Conservation (phyloP, 1,140 invertebrate species). For the Nasonia giraulti region DNA sequence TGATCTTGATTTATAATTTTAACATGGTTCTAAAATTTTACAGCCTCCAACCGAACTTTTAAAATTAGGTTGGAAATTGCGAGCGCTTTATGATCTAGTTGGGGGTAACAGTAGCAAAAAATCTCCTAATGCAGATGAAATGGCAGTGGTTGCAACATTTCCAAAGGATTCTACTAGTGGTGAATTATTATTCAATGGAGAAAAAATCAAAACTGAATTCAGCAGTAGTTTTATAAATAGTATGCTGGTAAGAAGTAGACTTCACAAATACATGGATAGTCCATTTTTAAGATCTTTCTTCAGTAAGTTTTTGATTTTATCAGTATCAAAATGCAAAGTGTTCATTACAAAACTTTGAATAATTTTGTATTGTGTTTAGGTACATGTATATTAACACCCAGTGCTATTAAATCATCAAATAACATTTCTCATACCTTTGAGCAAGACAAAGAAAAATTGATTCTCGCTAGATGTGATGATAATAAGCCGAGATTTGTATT, state of each 20-base stretch:
- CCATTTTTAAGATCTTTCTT: constrained; percentile 61
- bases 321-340: background rate
- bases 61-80: constrained; percentile 60
- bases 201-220: constrained; percentile 60
- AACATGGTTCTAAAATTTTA: constrained; percentile 41
- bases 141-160: constrained; percentile 61
- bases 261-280: constrained; percentile 69
- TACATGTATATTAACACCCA: constrained; percentile 65
- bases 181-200: constrained; percentile 62
- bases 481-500: constrained; percentile 67
- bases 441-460: constrained; percentile 62
- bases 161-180: constrained; percentile 63
- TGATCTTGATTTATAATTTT: constrained; percentile 15
- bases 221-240: constrained; percentile 63
- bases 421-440: constrained; percentile 61
- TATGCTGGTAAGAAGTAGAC: constrained; percentile 65
- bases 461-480: constrained; percentile 68
- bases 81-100: constrained; percentile 64
- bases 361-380: constrained; percentile 55
- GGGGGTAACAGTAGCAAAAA: constrained; percentile 58
- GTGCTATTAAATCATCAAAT: constrained; percentile 62
- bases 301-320: constrained; percentile 59
- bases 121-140: constrained; percentile 55
- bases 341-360: constrained; percentile 26
- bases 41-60: constrained; percentile 64